Base-by-base conservation (phyloP, 2,888 invertebrate genomes). In the Standfussiana lucernea region DNA sequence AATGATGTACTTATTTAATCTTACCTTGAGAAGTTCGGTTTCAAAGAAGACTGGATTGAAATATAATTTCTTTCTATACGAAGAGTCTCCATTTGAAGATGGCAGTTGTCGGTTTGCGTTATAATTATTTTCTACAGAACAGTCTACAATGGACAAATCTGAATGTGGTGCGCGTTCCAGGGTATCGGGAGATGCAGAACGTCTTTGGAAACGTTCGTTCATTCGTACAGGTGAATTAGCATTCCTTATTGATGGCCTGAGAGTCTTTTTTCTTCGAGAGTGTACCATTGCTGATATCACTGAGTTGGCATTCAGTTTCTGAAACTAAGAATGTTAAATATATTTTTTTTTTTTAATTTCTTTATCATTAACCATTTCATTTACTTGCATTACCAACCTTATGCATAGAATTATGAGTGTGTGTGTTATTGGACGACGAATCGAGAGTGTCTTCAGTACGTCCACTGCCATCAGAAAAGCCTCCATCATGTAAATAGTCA, bases 21-120 rank as follows among this genome's bases (percentile, higher is more conserved):
- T 96, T 97, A 98, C 98, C 97, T 98, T 97, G 72, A 99, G 95
- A 82, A 98, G 95, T 91, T 99, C 98, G 1, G 98, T 98, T 93
- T 99, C 99, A 90, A 99, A 99, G 93, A 99, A 99, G 1, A 99
- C 98, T 0, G 99, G 99, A 94, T 99, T 99, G 90, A 99, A 99
- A 92, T 98, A 99, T 7, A 99, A 95, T 91, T 99, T 98, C 88
- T 98, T 97, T 78, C 98, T 97, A 13, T 98, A 97, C 0, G 91
- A 91, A 66, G 93, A 92, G 79, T 95, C 95, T 35, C 94, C 95
- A 82, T 93, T 93, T 42, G 94, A 91, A 91, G 95, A 79, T 96
- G 93, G 83, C 35, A 92, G 83, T 95, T 93, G 76, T 75, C 92
- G 90, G 67, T 89, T 90, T 37, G 89, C 82, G 15, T 88, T 84